Evolutionary conservation across 1,140 invertebrate genomes (phyloP), one percentile per base, ranked within the genome.

Genomic region (Drosophila ficusphila): DNA sequence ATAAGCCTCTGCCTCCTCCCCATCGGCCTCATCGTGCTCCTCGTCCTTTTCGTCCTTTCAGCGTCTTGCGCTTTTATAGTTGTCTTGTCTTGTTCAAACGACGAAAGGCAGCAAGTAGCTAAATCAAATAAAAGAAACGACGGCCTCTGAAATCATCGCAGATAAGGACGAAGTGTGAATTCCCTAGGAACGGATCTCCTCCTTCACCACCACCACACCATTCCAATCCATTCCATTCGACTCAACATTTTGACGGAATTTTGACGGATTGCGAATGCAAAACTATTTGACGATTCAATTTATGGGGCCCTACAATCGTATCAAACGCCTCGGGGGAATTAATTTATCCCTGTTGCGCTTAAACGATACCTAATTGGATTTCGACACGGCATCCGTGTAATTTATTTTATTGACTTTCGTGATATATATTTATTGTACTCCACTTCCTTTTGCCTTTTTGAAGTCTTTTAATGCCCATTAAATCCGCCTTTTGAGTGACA

Each of bases 1-100:
- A 67, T 29, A 9, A 23, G 52, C 38, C 38, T 6, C 33, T 18
- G 31, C 68, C 36, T 42, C 36, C 38, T n/a, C n/a, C n/a, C n/a
- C n/a, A n/a, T n/a, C n/a, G 1, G 11, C 25, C 27, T 16, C 7
- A n/a, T 33, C 27, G 12, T 8, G 2, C n/a, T 14, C 44, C 19
- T 4, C 41, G 25, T 27, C 21, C n/a, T 44, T 12, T 3, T 21
- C 36, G 9, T 44, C 14, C 27, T 7, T 27, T 21, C 19, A 12
- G 6, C 23, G 46, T 25, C 51, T 86, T 73, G 72, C 72, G 67
- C 73, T 76, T 86, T 86, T 77, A 65, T 86, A 77, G 81, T 70
- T 88, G 68, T 86, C 76, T 70, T 88, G 73, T 85, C 76, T 88
- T 81, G 49, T 77, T 74, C 71, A 25, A 67, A 62, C 53, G 46